Percentiles rank a stretch among this genome's conserved stretches.
phyloP scores from a whole-genome alignment of 1,140 invertebrate species.

The Rhynchophorus ferrugineus region DNA sequence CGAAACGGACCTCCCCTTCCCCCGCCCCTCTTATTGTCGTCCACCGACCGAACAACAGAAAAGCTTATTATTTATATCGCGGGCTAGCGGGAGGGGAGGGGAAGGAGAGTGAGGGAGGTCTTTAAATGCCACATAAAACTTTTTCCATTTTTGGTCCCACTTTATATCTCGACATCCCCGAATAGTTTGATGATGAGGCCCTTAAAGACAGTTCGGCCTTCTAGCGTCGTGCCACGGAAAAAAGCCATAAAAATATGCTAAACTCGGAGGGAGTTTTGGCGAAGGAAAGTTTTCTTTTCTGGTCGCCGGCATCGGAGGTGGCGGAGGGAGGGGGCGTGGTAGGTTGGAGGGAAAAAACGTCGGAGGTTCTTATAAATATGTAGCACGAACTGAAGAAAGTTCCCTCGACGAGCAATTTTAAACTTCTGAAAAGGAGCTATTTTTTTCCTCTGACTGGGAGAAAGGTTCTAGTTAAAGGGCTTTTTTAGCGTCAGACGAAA shows the following conservation, averaged over 20 bases:
- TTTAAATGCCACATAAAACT: neutral
- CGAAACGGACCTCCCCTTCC: too few relatives aligned
- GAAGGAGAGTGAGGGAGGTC: too few relatives aligned
- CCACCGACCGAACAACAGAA: too few relatives aligned
- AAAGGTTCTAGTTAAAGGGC: too few relatives aligned
- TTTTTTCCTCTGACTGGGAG: too few relatives aligned
- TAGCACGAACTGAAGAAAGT: neutral
- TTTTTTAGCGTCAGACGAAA: too few relatives aligned
- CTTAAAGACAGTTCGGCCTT: neutral
- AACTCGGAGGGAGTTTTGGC: neutral
- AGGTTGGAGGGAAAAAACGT: neutral
- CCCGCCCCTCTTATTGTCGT: too few relatives aligned
- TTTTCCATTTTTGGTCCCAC: neutral
- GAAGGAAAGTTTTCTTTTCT: neutral
- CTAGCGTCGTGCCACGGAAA: too few relatives aligned
- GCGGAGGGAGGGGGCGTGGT: neutral
- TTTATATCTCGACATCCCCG: neutral
- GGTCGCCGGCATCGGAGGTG: too few relatives aligned
- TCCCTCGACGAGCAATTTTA: neutral
- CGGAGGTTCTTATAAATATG: neutral
- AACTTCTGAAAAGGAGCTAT: neutral
- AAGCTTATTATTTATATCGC: too few relatives aligned
- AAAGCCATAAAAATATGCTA: neutral
- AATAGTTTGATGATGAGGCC: neutral
- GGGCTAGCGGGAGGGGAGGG: too few relatives aligned